Evolutionary conservation across 2,113 vertebrate species (phyloP), one percentile per base, ranked within the genome.

Genomic region (Agelaius phoeniceus): DNA sequence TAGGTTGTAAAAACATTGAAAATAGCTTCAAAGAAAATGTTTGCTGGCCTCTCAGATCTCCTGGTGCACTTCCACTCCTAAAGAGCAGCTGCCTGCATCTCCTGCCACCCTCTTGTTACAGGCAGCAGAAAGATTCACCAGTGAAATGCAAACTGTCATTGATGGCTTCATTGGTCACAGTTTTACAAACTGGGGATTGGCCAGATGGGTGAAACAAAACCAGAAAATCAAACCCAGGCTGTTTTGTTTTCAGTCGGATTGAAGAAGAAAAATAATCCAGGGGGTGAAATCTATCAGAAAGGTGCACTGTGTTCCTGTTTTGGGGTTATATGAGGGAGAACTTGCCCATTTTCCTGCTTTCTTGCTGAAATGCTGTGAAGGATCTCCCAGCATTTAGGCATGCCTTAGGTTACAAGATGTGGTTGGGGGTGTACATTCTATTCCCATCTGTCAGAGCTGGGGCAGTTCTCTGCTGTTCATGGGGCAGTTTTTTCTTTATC

Each of bases 241-340:
- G 3, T n/a, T 55, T n/a, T 27, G 26, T 62, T 1, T 58, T 0
- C 13, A 31, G 22, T 9, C 57, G 11, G 2, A 33, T 4, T 57
- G 49, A 44, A 61, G 49, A 87, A 43, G 16, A 69, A 69, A 73
- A 46, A 14, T 7, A 52, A 77, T 7, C 39, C 35, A 41, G 27
- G 11, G n/a, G 7, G 13, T 30, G 44, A 75, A 55, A 30, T 17
- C 37, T 41, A 9, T 21, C 22, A 37, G 22, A n/a, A 61, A 49
- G 0, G 3, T 17, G 10, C 13, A 15, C 4, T 0, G 0, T 4
- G 4, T 15, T 74, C 41, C 22, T 39, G 6, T 41, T 89, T 51
- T 18, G 15, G 61, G 35, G 6, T 57, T 79, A 3, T 10, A 11
- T n/a, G 35, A 51, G 24, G 6, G 21, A 11, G 2, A 63, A 27